Evolutionary conservation across 2,888 invertebrate genomes (phyloP).

Genomic region (Lasioglossum figueresi): DNA sequence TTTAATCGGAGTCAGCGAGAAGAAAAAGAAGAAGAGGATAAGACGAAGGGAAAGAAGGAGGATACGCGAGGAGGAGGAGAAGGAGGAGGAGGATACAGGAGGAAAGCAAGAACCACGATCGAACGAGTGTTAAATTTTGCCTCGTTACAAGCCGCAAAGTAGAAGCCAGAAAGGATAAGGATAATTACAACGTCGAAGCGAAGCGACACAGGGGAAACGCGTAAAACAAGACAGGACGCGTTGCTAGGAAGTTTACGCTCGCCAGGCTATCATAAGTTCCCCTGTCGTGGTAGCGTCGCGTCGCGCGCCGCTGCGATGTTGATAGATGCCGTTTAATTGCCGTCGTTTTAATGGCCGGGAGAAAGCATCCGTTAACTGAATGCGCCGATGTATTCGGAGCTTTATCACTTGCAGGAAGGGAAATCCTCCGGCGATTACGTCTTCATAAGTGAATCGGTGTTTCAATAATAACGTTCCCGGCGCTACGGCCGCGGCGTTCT

Average conservation of each 20-base stretch:
- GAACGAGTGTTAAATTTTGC: slow-evolving; percentile 31
- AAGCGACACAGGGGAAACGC: not conserved
- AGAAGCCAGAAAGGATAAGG: slow-evolving; percentile 31
- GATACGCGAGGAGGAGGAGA: not conserved
- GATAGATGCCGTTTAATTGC: slow-evolving; percentile 50
- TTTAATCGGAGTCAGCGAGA: slow-evolving; percentile 30
- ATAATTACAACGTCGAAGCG: slow-evolving; percentile 37
- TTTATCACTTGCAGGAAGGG: slow-evolving; percentile 48
- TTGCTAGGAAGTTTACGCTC: slow-evolving; percentile 22
- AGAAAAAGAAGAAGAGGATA: not conserved
- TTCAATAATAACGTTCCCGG: slow-evolving; percentile 23
- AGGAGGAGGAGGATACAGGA: not conserved
- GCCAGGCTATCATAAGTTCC: not conserved
- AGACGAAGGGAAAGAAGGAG: not conserved
- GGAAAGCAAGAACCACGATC: not conserved
- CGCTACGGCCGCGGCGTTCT: not conserved
- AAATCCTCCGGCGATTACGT: slow-evolving; percentile 46
- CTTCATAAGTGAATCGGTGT: slow-evolving; percentile 47
- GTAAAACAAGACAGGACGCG: slow-evolving; percentile 11
- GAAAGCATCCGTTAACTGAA: slow-evolving; percentile 38
- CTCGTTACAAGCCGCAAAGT: slow-evolving; percentile 17
- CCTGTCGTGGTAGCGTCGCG: not conserved
- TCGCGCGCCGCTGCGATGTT: slow-evolving; percentile 7
- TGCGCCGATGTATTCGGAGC: slow-evolving; percentile 46
- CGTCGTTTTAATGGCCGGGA: slow-evolving; percentile 27